phyloP scores from a whole-genome alignment of 2,797 vertebrate species.

The Labeo calbasu region DNA sequence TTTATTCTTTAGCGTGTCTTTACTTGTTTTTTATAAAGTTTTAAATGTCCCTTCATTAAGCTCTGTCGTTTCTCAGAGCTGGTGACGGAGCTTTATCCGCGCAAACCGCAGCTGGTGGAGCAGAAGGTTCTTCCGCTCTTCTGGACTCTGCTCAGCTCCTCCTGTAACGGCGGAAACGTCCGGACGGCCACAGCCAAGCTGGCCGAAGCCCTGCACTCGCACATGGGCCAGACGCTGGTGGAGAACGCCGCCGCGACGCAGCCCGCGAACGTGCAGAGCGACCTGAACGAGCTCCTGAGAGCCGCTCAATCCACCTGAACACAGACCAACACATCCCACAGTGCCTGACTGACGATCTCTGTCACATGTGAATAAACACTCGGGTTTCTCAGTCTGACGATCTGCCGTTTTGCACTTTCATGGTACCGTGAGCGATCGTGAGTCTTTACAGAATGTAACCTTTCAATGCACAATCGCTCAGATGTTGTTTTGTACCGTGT shows the following conservation, averaged over 20 bases:
- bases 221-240: not conserved
- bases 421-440: not conserved
- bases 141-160: slow-evolving; percentile 17
- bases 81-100: slow-evolving; percentile 24
- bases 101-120: slow-evolving; percentile 39
- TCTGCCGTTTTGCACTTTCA: not conserved
- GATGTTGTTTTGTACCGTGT: slow-evolving; percentile 71
- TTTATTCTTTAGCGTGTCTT: not conserved
- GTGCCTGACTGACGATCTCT: not conserved
- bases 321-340: slow-evolving; percentile 52
- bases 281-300: slow-evolving; percentile 11
- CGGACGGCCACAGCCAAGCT: not conserved
- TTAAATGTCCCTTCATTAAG: no score
- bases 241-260: not conserved
- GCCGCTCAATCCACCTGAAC: slow-evolving; percentile 39
- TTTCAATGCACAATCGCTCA: slow-evolving; percentile 75
- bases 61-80: slow-evolving; percentile 35
- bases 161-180: not conserved
- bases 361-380: not conserved
- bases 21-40: not conserved
- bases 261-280: not conserved
- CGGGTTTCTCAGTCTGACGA: not conserved
- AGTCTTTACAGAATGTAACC: slow-evolving; percentile 70
- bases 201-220: not conserved
- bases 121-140: slow-evolving; percentile 38